phyloP scores from a whole-genome alignment of 92 coral and sea anemone species.

The Porites rus region DNA sequence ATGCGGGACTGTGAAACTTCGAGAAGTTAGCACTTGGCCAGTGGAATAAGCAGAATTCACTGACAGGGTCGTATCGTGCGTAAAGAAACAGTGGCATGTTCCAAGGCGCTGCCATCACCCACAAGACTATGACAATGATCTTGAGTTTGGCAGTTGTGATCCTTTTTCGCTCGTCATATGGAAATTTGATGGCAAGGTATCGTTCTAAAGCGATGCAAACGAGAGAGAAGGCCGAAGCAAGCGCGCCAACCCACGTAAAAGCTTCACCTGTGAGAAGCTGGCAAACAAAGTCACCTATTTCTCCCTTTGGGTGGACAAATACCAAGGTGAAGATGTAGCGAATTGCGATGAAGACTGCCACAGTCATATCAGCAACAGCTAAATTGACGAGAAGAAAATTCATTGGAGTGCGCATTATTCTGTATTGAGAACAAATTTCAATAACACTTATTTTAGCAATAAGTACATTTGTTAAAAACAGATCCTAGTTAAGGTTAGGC shows the following conservation, averaged over 20 bases:
- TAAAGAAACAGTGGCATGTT: slow-evolving; percentile 52
- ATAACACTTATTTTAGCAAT: not conserved
- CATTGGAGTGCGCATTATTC: slow-evolving; percentile 46
- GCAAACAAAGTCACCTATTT: slow-evolving; percentile 54
- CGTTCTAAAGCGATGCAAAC: slow-evolving; percentile 67
- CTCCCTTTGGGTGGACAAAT: slow-evolving; percentile 57
- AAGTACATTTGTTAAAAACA: too few relatives aligned
- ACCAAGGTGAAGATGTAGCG: slow-evolving; percentile 53
- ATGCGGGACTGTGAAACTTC: slow-evolving; percentile 35
- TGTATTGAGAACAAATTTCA: not conserved
- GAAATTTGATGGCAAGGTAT: slow-evolving; percentile 60
- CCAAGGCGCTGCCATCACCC: slow-evolving; percentile 62
- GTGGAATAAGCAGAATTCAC: slow-evolving; percentile 41
- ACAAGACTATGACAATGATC: slow-evolving; percentile 25
- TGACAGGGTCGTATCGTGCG: slow-evolving; percentile 39
- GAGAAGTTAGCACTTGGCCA: slow-evolving; percentile 65
- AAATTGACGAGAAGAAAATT: slow-evolving; percentile 44
- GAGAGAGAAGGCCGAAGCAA: slow-evolving; percentile 56
- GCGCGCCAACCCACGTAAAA: slow-evolving; percentile 68
- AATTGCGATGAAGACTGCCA: slow-evolving; percentile 40
- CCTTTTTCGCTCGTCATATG: slow-evolving; percentile 40
- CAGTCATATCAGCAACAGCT: slow-evolving; percentile 43
- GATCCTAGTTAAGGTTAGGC: not conserved
- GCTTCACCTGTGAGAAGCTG: slow-evolving; percentile 64
- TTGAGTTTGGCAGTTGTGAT: slow-evolving; percentile 49